Conservation (phyloP, 37 sponge, comb jelly and placozoan genomes). For the Beroe forskalii region DNA sequence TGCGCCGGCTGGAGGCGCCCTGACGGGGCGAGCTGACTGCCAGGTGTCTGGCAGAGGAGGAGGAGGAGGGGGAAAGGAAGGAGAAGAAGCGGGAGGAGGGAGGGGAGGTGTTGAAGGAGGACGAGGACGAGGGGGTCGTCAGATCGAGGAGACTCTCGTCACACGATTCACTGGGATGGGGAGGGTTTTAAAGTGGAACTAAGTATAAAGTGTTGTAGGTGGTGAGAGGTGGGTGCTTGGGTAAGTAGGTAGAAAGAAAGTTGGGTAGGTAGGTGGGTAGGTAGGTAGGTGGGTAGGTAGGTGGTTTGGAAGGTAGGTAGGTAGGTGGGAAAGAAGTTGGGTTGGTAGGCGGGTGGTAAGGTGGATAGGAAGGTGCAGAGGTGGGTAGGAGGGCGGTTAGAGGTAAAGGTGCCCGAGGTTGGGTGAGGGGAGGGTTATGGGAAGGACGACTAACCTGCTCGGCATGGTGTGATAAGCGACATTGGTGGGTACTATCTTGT, state of each 20-base stretch:
- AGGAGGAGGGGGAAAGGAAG: background rate
- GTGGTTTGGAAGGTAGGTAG: no score
- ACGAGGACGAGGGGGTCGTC: background rate
- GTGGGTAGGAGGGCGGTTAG: no score
- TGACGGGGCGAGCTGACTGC: background rate
- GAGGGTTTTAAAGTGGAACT: background rate
- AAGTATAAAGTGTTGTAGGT: no score
- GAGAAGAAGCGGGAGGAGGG: slow-evolving; percentile 14
- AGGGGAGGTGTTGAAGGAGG: slow-evolving; percentile 24
- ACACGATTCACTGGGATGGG: slow-evolving; percentile 17
- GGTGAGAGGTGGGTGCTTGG: no score
- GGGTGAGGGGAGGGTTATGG: background rate
- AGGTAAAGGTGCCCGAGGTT: no score
- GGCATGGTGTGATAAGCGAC: slow-evolving; percentile 22
- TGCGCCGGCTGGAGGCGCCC: background rate
- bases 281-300: no score
- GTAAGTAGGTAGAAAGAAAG: no score
- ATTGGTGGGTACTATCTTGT: slow-evolving; percentile 7
- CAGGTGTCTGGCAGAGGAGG: background rate
- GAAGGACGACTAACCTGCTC: slow-evolving; percentile 33
- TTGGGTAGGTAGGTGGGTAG: no score
- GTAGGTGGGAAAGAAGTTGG: no score
- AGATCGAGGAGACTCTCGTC: slow-evolving; percentile 43
- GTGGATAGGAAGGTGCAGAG: no score
- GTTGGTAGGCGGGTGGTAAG: no score